Percentiles rank a stretch among this genome's conserved stretches.
These are phyloP conservation scores for Eilema depressum DNA, from an alignment of 2,888 invertebrate genomes.

Conservation along the genomic window DNA sequence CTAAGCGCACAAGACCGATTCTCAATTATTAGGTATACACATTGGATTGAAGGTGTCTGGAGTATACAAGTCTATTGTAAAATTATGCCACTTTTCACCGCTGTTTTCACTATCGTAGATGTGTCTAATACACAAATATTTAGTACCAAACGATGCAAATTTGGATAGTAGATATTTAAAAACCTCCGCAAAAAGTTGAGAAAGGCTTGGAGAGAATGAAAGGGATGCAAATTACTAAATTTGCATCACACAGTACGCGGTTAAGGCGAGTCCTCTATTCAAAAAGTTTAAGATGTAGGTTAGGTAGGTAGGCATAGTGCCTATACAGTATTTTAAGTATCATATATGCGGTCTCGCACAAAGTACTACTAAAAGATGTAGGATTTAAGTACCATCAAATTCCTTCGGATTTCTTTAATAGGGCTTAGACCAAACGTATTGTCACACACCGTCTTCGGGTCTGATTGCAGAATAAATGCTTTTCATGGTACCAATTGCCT, in stretches of 20 bases:
- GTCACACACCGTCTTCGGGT: too few species aligned
- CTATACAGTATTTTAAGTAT: not conserved
- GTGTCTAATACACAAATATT: not conserved
- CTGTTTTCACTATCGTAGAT: not conserved
- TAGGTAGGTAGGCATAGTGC: not conserved
- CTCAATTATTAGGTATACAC: too few species aligned
- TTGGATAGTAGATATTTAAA: slow-evolving; percentile 33
- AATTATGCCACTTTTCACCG: too few species aligned
- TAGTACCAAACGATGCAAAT: slow-evolving; percentile 9
- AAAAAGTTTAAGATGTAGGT: slow-evolving; percentile 20
- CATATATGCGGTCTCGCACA: not conserved
- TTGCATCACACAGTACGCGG: slow-evolving; percentile 70
- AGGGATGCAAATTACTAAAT: slow-evolving; percentile 75
- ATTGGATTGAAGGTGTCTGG: too few species aligned
- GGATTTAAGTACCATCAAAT: too few species aligned
- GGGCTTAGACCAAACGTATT: too few species aligned
- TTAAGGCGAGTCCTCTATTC: slow-evolving; percentile 30
- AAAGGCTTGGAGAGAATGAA: slow-evolving; percentile 61
- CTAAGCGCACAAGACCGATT: too few species aligned
- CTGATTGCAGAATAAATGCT: too few species aligned
- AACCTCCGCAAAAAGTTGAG: slow-evolving; percentile 42
- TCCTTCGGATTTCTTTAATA: too few species aligned
- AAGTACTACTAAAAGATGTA: too few species aligned
- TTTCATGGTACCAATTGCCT: too few species aligned
- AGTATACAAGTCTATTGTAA: too few species aligned